Conservation (phyloP, 2,113 vertebrate species). For the Trichechus manatus region DNA sequence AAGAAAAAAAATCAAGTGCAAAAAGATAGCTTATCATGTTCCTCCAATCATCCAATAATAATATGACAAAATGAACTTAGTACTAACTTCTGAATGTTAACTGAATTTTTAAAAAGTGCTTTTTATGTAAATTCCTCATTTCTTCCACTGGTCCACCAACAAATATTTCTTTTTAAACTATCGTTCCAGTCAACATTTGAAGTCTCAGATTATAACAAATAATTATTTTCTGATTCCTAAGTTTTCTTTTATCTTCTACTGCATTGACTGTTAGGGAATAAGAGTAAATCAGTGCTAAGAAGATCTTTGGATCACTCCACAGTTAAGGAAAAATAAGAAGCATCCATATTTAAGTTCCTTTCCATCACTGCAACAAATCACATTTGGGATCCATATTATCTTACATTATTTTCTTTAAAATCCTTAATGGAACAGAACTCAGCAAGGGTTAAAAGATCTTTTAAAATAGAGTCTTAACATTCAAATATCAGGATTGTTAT, state of each 20-base stretch:
- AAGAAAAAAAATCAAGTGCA: neutral
- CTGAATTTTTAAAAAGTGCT: neutral
- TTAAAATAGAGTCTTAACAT: neutral
- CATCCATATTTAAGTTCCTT: neutral
- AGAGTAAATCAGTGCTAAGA: neutral
- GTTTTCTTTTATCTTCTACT: neutral
- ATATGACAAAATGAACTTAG: neutral
- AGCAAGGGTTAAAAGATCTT: neutral
- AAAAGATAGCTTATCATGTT: neutral
- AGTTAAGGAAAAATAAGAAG: neutral
- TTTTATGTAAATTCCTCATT: conserved; percentile 1
- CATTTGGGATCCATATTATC: neutral
- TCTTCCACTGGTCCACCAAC: neutral
- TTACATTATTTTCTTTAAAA: neutral
- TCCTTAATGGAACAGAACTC: neutral
- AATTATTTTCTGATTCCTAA: neutral
- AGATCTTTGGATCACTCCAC: neutral
- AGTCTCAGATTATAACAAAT: neutral
- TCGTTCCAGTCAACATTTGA: neutral
- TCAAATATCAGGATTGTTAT: neutral
- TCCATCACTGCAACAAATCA: neutral
- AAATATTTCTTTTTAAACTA: neutral
- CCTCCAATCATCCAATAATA: neutral
- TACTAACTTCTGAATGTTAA: neutral
- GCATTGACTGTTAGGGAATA: neutral